phyloP scores from a whole-genome alignment of 2,888 invertebrate genomes.

The Endomychus coccineus region DNA sequence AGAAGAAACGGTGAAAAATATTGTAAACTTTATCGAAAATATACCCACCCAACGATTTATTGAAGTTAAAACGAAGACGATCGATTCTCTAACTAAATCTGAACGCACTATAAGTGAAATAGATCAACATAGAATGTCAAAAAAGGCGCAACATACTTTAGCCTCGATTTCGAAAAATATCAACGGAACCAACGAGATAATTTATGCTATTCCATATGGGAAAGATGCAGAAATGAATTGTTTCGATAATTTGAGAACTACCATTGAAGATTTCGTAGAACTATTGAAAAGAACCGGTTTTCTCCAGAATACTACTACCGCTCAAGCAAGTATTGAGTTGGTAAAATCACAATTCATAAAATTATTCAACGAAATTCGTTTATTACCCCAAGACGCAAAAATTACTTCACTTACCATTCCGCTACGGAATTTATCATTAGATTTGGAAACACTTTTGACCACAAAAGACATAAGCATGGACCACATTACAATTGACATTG shows the following conservation, averaged over 20 bases:
- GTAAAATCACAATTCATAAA: too few relatives aligned
- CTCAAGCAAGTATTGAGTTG: too few relatives aligned
- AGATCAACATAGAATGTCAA: slow-evolving; percentile 7
- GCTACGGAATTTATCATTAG: too few relatives aligned
- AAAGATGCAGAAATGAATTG: slow-evolving; percentile 8
- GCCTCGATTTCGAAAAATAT: slow-evolving; percentile 6
- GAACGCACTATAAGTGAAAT: slow-evolving; percentile 12
- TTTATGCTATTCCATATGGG: slow-evolving; percentile 4
- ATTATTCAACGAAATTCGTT: too few relatives aligned
- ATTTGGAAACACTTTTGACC: too few relatives aligned
- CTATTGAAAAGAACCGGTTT: slow-evolving; percentile 1
- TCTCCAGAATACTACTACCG: background rate
- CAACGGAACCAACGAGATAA: slow-evolving; percentile 3
- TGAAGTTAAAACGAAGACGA: slow-evolving; percentile 21
- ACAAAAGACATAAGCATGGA: too few relatives aligned
- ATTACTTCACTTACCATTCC: too few relatives aligned
- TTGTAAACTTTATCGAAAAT: slow-evolving; percentile 38
- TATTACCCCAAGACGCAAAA: too few relatives aligned
- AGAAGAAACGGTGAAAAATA: slow-evolving; percentile 40
- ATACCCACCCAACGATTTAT: slow-evolving; percentile 26
- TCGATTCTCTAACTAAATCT: slow-evolving; percentile 16
- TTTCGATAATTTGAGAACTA: slow-evolving; percentile 4
- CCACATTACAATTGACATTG: slow-evolving; percentile 5
- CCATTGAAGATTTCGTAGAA: background rate
- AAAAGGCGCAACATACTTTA: slow-evolving; percentile 6